These are phyloP conservation scores for Leptosomus discolor DNA, from an alignment of 2,113 vertebrate species.

Conservation along the genomic window DNA sequence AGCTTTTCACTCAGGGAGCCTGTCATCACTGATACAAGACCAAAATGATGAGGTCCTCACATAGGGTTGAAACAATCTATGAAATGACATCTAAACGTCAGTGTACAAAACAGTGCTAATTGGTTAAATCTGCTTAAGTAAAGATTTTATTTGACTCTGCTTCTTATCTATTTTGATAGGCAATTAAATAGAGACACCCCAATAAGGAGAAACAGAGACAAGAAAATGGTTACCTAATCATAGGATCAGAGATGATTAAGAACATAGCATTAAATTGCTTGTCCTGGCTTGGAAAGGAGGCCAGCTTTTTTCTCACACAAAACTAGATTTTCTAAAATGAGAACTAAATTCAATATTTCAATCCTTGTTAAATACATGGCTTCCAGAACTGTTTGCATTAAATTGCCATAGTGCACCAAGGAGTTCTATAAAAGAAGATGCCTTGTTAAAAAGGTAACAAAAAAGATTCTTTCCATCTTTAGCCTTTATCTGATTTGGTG, in stretches of 20 bases:
- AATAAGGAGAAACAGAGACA: background rate
- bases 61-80: background rate
- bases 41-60: background rate
- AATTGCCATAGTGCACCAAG: background rate
- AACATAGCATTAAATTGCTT: background rate
- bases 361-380: background rate
- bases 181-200: background rate
- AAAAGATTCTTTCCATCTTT: background rate
- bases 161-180: background rate
- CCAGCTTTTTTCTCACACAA: background rate
- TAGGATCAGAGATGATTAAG: no score
- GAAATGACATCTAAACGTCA: background rate
- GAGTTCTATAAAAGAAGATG: background rate
- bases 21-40: background rate
- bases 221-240: background rate
- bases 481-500: background rate
- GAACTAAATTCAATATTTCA: background rate
- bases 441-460: background rate
- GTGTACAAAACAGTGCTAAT: background rate
- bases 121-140: background rate
- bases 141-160: background rate
- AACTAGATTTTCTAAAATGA: background rate
- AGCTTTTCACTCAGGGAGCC: background rate
- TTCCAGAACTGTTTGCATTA: background rate
- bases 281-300: background rate